Evolutionary conservation across 1,140 invertebrate genomes (phyloP).

Genomic region (Hestina assimilis): DNA sequence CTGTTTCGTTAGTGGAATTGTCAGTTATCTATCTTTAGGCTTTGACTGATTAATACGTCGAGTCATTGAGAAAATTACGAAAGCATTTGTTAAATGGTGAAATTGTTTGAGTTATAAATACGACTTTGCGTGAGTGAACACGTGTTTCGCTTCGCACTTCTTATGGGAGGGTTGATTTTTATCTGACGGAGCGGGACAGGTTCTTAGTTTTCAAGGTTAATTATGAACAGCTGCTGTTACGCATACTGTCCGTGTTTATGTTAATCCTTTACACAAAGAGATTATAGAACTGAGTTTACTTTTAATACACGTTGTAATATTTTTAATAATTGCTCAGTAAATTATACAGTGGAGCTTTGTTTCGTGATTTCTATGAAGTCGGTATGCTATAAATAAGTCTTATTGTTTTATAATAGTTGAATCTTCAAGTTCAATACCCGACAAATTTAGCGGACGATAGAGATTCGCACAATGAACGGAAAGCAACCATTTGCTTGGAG

Average conservation of each 20-base stretch:
- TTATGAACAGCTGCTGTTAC: conserved; percentile 1
- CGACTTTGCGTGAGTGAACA: conserved; percentile 5
- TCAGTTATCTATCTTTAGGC: no score
- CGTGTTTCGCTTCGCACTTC: neutral
- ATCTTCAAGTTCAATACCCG: neutral
- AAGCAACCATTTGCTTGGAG: neutral
- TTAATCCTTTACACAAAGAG: neutral
- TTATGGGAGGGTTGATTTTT: neutral
- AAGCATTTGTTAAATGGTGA: conserved; percentile 39
- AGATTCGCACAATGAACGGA: neutral
- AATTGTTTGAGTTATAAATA: neutral
- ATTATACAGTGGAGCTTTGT: neutral
- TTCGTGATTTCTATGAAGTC: neutral
- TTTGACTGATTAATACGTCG: no score
- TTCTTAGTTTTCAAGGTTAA: conserved; percentile 5
- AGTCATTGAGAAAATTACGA: no score
- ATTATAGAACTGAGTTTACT: neutral
- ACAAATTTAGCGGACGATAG: neutral
- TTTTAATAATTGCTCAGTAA: neutral
- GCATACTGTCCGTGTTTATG: no score
- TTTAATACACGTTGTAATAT: neutral
- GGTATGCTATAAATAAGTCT: neutral
- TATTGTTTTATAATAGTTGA: neutral
- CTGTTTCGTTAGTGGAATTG: conserved; percentile 49
- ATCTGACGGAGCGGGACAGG: conserved; percentile 1